Percentiles rank a stretch among this genome's conserved stretches.
phyloP scores from a whole-genome alignment of 2,797 vertebrate genomes.

The Sebastiscus tertius region DNA sequence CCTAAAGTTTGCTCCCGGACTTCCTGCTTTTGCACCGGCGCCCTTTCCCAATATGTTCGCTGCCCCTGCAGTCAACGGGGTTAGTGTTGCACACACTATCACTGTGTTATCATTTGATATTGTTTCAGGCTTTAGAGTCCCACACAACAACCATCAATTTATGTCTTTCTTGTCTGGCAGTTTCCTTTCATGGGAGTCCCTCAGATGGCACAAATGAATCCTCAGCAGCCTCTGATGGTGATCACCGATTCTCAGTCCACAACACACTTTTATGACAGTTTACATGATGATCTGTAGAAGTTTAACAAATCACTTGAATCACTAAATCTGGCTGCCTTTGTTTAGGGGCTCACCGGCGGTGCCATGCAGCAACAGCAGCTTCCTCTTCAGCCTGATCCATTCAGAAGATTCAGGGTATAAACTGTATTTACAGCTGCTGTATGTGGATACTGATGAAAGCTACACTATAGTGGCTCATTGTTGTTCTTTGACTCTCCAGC shows the following conservation, averaged over 20 bases:
- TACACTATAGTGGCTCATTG: not conserved
- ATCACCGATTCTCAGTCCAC: not conserved
- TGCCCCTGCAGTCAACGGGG: constrained; percentile 57
- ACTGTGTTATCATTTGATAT: not conserved
- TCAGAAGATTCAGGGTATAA: constrained; percentile 70
- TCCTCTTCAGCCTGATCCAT: constrained; percentile 44
- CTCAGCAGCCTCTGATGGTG: constrained; percentile 67
- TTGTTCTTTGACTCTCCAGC: constrained; percentile 50
- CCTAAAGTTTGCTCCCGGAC: constrained; percentile 59
- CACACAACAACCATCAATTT: not conserved
- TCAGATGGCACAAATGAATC: constrained; percentile 63
- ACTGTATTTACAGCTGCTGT: not conserved
- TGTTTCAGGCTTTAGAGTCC: not conserved
- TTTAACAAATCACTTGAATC: not conserved
- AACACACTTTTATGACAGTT: not conserved
- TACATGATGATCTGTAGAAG: not conserved
- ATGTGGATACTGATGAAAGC: not conserved
- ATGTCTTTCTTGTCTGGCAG: constrained; percentile 20
- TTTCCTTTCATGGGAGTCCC: constrained; percentile 55
- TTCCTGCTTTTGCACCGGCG: constrained; percentile 51
- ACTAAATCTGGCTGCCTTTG: not conserved
- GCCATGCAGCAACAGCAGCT: constrained; percentile 58
- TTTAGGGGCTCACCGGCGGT: constrained; percentile 45
- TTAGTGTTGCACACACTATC: constrained; percentile 22
- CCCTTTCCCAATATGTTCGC: constrained; percentile 58